Evolutionary conservation across 2,888 invertebrate species (phyloP), one percentile per base, ranked within the genome.

Genomic region (Athripsodes cinereus): DNA sequence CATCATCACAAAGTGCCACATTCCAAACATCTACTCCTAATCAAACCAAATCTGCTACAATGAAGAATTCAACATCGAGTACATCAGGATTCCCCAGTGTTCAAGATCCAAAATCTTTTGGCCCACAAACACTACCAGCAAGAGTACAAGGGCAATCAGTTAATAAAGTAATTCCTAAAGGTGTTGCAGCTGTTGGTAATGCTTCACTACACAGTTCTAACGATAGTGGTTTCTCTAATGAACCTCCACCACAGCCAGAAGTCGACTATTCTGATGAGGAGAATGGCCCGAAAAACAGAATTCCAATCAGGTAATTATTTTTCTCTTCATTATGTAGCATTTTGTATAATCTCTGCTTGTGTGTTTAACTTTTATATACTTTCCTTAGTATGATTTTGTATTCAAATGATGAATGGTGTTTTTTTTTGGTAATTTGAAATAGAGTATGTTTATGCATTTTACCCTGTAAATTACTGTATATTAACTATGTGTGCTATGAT

Each of bases 221-320:
- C 73, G 93, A 93, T 74, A 92, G 92, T 66, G 93, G 93, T 16
- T 93, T 93, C 73, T 91, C 92, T 68, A 92, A 93, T 70, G 93
- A 93, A 70, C 87, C 88, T 10, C 92, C 92, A 2, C 87, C 87
- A 22, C 90, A 91, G 69, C 93, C 93, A 20, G 92, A 93, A 73
- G 85, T 92, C 60, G 92, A 93, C 73, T 92, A 93, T 72, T 92
- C 92, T 53, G 92, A 93, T 69, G 92, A 92, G 74, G 92, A 93
- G 70, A 87, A 85, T 58, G 82, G 86, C 66, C 73, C 69, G 26
- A 21, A 78, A 63, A 71, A 81, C 68, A 77, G 82, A 60, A 80
- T 82, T 63, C 83, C 86, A 35, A 81, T 83, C 71, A 84, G 85
- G 85, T 85, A 60, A 53, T 26, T 3, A 26, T 26, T 26, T 26